A percentile compares a stretch with the other conserved stretches of the same genome.
Evolutionary conservation across 2,888 invertebrate species (phyloP).

Genomic region (Trichopoda pennipes): DNA sequence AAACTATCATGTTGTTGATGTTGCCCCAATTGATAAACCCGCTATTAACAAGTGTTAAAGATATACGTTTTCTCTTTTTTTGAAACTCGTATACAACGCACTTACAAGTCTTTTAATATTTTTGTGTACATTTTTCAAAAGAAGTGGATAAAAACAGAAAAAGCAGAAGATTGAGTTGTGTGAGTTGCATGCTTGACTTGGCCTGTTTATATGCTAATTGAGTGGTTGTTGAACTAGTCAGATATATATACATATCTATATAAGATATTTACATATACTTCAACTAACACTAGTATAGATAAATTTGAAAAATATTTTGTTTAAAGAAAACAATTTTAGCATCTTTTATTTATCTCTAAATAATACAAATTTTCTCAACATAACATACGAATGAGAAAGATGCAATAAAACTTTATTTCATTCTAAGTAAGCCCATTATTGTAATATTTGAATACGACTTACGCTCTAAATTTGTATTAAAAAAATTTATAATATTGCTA

Average conservation of each 20-base stretch:
- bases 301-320: not conserved
- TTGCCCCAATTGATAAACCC: too few relatives aligned
- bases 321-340: not conserved
- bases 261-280: not conserved
- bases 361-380: not conserved
- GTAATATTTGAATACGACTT: too few relatives aligned
- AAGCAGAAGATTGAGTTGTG: conserved; percentile 20
- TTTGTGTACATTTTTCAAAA: conserved; percentile 20
- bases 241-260: not conserved
- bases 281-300: not conserved
- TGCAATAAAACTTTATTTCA: too few relatives aligned
- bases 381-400: too few relatives aligned
- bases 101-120: not conserved
- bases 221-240: conserved; percentile 43
- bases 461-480: too few relatives aligned
- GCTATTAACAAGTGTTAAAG: too few relatives aligned
- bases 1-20: too few relatives aligned
- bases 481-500: too few relatives aligned
- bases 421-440: too few relatives aligned
- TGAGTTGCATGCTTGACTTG: conserved; percentile 56
- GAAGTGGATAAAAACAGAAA: conserved; percentile 6
- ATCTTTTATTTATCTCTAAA: not conserved
- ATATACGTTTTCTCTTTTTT: not conserved
- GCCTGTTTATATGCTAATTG: conserved; percentile 64
- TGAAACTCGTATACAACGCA: not conserved